Evolutionary conservation across 2,888 invertebrate species (phyloP).

Genomic region (Diploptera punctata): DNA sequence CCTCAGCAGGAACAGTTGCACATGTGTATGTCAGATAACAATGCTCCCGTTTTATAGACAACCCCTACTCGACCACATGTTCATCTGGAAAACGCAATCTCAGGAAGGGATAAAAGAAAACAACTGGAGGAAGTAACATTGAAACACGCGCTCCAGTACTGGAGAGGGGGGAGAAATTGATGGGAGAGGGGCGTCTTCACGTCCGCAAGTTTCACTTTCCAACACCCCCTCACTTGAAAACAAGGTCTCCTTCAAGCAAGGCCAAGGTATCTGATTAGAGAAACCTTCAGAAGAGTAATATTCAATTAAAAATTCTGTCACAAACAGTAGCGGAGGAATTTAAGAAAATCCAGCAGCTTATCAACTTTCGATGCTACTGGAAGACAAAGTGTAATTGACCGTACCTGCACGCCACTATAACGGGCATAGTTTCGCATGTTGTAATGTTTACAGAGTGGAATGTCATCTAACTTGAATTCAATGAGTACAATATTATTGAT

Average conservation of each 20-base stretch:
- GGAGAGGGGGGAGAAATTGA: not conserved
- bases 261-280: conserved; percentile 14
- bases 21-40: not conserved
- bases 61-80: conserved; percentile 28
- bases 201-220: conserved; percentile 20
- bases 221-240: conserved; percentile 10
- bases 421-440: too few species aligned
- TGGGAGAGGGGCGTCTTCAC: conserved; percentile 13
- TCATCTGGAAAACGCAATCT: not conserved
- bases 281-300: too few species aligned
- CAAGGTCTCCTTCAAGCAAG: conserved; percentile 20
- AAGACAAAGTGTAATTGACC: too few species aligned
- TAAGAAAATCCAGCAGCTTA: not conserved
- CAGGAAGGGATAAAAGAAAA: not conserved
- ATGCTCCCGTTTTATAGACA: conserved; percentile 34
- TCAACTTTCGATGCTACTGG: not conserved
- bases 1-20: conserved; percentile 2
- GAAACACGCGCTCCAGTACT: too few species aligned
- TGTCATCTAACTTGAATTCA: too few species aligned
- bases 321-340: not conserved
- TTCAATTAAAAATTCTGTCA: not conserved
- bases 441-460: too few species aligned
- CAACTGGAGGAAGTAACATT: not conserved
- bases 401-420: too few species aligned
- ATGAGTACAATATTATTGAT: too few species aligned